These are phyloP conservation scores for Hemithea aestivaria DNA, from an alignment of 2,888 invertebrate species.

Conservation along the genomic window DNA sequence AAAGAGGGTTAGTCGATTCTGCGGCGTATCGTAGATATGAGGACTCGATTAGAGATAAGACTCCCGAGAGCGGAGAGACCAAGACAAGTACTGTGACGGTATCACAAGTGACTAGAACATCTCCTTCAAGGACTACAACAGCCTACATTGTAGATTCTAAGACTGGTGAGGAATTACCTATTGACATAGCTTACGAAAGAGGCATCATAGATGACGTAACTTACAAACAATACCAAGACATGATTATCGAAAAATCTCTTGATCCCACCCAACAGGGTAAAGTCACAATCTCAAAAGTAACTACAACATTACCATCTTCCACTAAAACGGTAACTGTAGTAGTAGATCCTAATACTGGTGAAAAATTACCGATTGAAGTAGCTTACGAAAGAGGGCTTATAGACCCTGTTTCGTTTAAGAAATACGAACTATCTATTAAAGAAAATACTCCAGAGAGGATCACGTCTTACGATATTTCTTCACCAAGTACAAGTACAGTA, in stretches of 20 bases:
- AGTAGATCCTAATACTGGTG: slow-evolving; percentile 86
- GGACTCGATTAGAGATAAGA: slow-evolving; percentile 60
- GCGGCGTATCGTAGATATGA: slow-evolving; percentile 75
- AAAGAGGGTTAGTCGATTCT: slow-evolving; percentile 84
- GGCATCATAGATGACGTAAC: slow-evolving; percentile 67
- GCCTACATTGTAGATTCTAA: slow-evolving; percentile 83
- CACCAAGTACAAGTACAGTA: slow-evolving; percentile 29
- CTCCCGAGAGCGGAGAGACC: slow-evolving; percentile 45
- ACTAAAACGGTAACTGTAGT: slow-evolving; percentile 45
- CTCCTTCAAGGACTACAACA: slow-evolving; percentile 26
- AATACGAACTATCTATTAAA: slow-evolving; percentile 62
- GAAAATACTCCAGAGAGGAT: slow-evolving; percentile 42
- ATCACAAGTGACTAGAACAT: slow-evolving; percentile 35
- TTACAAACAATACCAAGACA: slow-evolving; percentile 27
- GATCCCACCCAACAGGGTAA: slow-evolving; percentile 14
- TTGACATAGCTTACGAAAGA: slow-evolving; percentile 85
- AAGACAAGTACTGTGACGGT: slow-evolving; percentile 35
- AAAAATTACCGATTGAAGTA: slow-evolving; percentile 84
- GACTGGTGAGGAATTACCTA: slow-evolving; percentile 86
- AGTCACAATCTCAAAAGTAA: slow-evolving; percentile 46
- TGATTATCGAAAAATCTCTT: slow-evolving; percentile 16
- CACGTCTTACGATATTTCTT: slow-evolving; percentile 22
- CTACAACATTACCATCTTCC: slow-evolving; percentile 50
- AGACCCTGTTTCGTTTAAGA: slow-evolving; percentile 72
- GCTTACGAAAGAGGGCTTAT: slow-evolving; percentile 75